Percentiles rank a stretch among this genome's conserved stretches.
phyloP scores from a whole-genome alignment of 2,113 vertebrate species.

The Chaenocephalus aceratus region DNA sequence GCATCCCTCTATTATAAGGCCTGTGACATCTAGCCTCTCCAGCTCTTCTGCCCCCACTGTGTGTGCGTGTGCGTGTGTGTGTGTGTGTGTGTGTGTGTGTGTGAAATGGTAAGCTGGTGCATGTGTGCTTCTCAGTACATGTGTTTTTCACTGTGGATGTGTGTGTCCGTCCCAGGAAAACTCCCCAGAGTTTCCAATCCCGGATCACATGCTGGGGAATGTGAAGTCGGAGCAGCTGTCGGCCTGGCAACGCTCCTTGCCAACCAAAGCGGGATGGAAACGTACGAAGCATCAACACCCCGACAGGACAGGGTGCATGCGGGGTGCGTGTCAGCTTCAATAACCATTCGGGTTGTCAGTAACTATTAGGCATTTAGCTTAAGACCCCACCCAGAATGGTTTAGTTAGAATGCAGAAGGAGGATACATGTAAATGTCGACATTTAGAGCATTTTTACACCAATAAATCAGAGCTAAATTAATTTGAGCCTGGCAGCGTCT shows the following conservation, averaged over 20 bases:
- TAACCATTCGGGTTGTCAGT: conserved; percentile 50
- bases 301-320: conserved; percentile 38
- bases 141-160: conserved; percentile 35
- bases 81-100: conserved; percentile 17
- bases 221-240: conserved; percentile 77
- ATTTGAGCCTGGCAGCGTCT: conserved; percentile 41
- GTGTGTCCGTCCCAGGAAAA: conserved; percentile 46
- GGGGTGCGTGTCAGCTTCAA: conserved; percentile 25
- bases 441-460: conserved; percentile 43
- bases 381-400: conserved; percentile 30
- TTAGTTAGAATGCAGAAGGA: conserved; percentile 33
- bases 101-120: conserved; percentile 28
- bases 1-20: conserved; percentile 75
- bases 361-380: conserved; percentile 31
- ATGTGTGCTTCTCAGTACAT: conserved; percentile 42
- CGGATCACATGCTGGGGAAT: conserved; percentile 75
- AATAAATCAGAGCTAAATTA: conserved; percentile 41
- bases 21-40: conserved; percentile 73
- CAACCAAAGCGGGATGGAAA: conserved; percentile 53
- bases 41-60: conserved; percentile 43
- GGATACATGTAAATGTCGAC: conserved; percentile 19
- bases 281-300: conserved; percentile 63
- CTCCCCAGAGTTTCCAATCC: conserved; percentile 67
- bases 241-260: conserved; percentile 67
- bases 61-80: conserved; percentile 10